Evolutionary conservation across 2,888 invertebrate genomes (phyloP).

Genomic region (Dendrolimus houi): DNA sequence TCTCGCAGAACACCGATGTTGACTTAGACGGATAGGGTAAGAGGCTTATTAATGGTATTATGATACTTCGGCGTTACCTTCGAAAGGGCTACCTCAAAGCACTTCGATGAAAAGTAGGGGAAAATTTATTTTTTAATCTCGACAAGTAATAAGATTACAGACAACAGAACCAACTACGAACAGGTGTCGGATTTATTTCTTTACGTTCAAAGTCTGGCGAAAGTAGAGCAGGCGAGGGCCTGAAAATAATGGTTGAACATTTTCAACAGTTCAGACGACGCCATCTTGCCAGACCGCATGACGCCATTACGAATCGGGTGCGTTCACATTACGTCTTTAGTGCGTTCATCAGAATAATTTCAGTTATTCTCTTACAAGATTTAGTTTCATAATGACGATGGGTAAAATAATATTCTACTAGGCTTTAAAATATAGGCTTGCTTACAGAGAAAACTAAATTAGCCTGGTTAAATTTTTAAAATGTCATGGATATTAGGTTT

Average conservation of each 20-base stretch:
- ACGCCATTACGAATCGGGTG: conserved; percentile 65
- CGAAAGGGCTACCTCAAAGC: conserved; percentile 25
- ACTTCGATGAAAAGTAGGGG: conserved; percentile 1
- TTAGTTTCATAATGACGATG: conserved; percentile 14
- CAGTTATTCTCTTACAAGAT: conserved; percentile 19
- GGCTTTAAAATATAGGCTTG: background rate
- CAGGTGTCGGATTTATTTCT: conserved; percentile 11
- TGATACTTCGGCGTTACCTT: conserved; percentile 56
- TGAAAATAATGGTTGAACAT: conserved; percentile 47
- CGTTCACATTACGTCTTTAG: conserved; percentile 23
- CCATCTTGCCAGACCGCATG: conserved; percentile 73
- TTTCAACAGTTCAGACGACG: conserved; percentile 37
- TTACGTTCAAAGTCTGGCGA: conserved; percentile 24
- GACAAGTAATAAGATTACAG: background rate
- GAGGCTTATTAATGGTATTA: conserved; percentile 76
- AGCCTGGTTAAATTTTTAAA: conserved; percentile 2
- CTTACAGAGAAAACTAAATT: background rate
- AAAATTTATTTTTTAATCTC: background rate
- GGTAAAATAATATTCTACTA: conserved; percentile 10
- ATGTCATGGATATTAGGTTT: background rate
- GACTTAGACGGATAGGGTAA: conserved; percentile 76
- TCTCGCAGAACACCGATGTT: conserved; percentile 70
- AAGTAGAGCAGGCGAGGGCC: conserved; percentile 34
- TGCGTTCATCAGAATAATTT: conserved; percentile 27
- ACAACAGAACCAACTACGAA: conserved; percentile 1